Conservation (phyloP, 2,797 vertebrate genomes). For the Lepidocolaptes lacrymiger region DNA sequence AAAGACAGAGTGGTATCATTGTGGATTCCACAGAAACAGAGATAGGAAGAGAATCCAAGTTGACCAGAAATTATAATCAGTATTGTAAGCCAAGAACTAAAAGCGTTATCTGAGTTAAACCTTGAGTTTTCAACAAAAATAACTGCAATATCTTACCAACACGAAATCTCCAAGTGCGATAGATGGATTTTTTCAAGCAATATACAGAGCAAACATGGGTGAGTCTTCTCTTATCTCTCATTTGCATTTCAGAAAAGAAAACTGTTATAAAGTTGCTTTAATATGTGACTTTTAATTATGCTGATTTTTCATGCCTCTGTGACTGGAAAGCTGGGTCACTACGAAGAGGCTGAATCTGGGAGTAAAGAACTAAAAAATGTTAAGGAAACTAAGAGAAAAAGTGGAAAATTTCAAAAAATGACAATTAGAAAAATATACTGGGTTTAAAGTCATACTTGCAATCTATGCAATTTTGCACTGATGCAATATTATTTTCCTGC, state of each 20-base stretch:
- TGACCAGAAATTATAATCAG: background rate
- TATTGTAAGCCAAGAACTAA: background rate
- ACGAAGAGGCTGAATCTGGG: background rate
- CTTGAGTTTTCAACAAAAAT: background rate
- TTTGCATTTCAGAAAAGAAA: slow-evolving; percentile 4
- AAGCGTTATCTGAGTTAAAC: background rate
- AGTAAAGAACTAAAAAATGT: background rate
- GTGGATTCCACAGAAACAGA: background rate
- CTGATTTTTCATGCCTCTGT: background rate
- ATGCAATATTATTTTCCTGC: background rate
- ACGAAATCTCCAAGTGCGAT: background rate
- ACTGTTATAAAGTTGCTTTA: background rate
- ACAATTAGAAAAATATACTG: background rate
- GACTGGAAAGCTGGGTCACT: background rate
- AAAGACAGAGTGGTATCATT: background rate
- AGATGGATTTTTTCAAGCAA: background rate
- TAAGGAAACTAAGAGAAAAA: background rate
- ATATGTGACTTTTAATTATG: background rate
- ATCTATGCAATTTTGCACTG: background rate
- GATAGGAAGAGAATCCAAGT: background rate
- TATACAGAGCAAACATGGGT: background rate
- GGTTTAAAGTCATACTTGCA: background rate
- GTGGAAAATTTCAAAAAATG: background rate
- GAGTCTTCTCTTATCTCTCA: background rate
- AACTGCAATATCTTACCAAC: background rate